Evolutionary conservation across 1,140 invertebrate genomes (phyloP).

Genomic region (Scylla paramamosain): DNA sequence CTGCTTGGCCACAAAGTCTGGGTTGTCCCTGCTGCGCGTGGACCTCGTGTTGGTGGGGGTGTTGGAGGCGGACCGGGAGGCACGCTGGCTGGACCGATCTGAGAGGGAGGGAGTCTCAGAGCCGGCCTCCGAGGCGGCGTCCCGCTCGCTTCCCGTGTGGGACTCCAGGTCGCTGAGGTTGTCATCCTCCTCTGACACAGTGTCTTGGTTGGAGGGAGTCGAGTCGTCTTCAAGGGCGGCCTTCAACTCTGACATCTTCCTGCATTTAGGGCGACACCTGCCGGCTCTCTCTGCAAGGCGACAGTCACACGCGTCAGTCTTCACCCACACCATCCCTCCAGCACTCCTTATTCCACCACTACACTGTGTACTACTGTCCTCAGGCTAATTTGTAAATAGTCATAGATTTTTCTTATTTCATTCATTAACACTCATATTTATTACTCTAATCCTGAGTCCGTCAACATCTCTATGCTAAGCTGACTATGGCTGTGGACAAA

Average conservation of each 20-base stretch:
- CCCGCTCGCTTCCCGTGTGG: conserved; percentile 64
- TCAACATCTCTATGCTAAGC: too few relatives aligned
- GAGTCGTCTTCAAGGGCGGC: conserved; percentile 58
- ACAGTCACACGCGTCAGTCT: conserved; percentile 44
- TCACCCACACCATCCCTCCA: conserved; percentile 60
- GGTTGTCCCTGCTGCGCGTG: conserved; percentile 73
- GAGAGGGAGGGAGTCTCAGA: conserved; percentile 69
- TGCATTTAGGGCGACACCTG: conserved; percentile 55
- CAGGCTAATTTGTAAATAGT: too few relatives aligned
- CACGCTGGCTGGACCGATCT: conserved; percentile 55
- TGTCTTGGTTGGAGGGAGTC: conserved; percentile 50
- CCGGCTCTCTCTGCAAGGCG: conserved; percentile 35
- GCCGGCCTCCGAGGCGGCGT: conserved; percentile 62
- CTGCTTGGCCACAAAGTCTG: conserved; percentile 77
- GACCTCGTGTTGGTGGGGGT: conserved; percentile 71
- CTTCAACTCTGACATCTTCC: conserved; percentile 64
- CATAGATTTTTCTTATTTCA: too few relatives aligned
- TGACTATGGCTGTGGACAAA: too few relatives aligned
- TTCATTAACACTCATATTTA: too few relatives aligned
- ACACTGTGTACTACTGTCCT: too few relatives aligned
- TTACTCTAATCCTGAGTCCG: too few relatives aligned
- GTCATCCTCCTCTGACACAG: conserved; percentile 58
- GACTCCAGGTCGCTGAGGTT: conserved; percentile 70
- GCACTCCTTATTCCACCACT: neutral
- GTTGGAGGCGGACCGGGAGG: conserved; percentile 54